phyloP scores from a whole-genome alignment of 1,140 invertebrate species.

The Parasteatoda tepidariorum region DNA sequence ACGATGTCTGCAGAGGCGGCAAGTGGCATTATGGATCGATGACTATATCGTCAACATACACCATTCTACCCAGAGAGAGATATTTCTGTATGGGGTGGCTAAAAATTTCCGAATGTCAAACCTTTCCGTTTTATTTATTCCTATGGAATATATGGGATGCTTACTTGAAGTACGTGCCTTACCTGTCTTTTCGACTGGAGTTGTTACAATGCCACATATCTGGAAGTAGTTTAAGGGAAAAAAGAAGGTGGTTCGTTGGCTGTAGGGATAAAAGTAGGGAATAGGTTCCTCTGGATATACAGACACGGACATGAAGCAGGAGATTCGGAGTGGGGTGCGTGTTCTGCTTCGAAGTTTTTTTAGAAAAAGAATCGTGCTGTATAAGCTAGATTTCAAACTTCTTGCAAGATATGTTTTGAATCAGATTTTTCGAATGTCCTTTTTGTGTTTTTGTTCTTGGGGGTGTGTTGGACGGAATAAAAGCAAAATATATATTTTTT shows the following conservation, averaged over 20 bases:
- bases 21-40: not conserved
- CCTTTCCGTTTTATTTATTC: slow-evolving; percentile 34
- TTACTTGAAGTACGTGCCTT: slow-evolving; percentile 32
- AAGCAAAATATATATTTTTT: not conserved
- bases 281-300: not conserved
- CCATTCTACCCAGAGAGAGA: not conserved
- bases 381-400: slow-evolving; percentile 19
- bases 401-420: slow-evolving; percentile 18
- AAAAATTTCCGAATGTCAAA: slow-evolving; percentile 52
- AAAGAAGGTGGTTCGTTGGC: too few relatives aligned
- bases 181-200: slow-evolving; percentile 1
- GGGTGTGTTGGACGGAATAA: not conserved
- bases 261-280: not conserved
- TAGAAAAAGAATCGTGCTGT: slow-evolving; percentile 18
- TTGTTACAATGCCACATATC: slow-evolving; percentile 33
- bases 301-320: not conserved
- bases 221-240: slow-evolving; percentile 49
- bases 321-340: not conserved
- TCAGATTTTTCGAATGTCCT: slow-evolving; percentile 9
- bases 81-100: slow-evolving; percentile 19
- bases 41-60: not conserved
- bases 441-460: slow-evolving; percentile 3
- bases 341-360: not conserved
- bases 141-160: slow-evolving; percentile 33
- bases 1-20: not conserved